phyloP scores from a whole-genome alignment of 2,113 vertebrate species.

The Misgurnus mizolepis region DNA sequence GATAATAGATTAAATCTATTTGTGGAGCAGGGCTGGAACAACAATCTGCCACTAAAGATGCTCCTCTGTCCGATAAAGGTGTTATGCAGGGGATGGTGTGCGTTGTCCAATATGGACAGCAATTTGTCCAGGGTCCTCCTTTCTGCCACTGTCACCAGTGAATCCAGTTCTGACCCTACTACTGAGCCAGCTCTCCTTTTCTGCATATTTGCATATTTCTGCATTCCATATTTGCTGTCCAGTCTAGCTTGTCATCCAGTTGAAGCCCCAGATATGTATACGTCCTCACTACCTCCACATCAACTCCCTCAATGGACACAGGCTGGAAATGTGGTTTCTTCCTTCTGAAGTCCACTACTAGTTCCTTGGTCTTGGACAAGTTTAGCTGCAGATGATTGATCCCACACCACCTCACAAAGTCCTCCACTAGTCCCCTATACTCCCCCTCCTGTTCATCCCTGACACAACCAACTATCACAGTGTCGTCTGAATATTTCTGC shows the following conservation, averaged over 20 bases:
- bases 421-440: background rate
- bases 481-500: background rate
- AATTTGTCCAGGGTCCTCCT: background rate
- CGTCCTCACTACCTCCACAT: no score
- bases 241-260: slow-evolving; percentile 7
- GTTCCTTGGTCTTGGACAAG: background rate
- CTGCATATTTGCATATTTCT: background rate
- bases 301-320: no score
- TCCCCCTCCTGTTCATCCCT: background rate
- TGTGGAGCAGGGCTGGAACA: no score
- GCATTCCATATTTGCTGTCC: background rate
- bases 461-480: background rate
- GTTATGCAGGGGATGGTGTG: background rate
- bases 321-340: background rate
- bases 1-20: no score
- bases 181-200: background rate
- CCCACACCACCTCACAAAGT: background rate
- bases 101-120: background rate
- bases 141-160: background rate
- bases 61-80: background rate
- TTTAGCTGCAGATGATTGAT: background rate
- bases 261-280: background rate
- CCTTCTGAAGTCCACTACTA: background rate
- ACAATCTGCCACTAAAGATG: background rate
- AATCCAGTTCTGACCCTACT: background rate